Evolutionary conservation across 2,888 invertebrate genomes (phyloP), one percentile per base, ranked within the genome.

Genomic region (Drosophila sordidula): DNA sequence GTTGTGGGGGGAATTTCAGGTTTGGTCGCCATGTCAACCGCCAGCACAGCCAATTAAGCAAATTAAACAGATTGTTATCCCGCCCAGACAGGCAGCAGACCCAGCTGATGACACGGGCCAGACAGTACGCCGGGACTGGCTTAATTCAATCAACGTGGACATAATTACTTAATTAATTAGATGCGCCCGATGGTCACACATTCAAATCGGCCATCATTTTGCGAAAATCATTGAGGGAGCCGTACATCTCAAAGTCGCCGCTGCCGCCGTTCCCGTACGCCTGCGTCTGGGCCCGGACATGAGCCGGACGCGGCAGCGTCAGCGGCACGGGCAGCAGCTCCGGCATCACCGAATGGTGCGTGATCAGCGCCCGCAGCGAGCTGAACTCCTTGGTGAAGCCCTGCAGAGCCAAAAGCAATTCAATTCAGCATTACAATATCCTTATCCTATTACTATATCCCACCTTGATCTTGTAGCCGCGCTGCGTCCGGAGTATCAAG

Each of bases 341-440:
- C 46, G 97, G 97, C 98, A 99, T 98, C 80, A 99, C 98, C 79
- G 98, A 98, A 93, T 99, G 98, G 93, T 99, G 99, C 66, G 97
- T 98, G 92, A 99, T 98, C 84, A 99, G 94, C 14, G 98, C 96
- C 18, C 96, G 95, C 86, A 99, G 93, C 54, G 97, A 97, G 36
- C 96, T 94, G 94, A 99, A 99, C 94, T 98, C 98, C 93, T 99
- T 99, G 79, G 98, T 98, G 93, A 98, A 97, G 70, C 99, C 99
- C 98, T 99, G 22, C 22, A 1, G 22, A 22, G n/a, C n/a, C n/a
- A n/a, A n/a, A n/a, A 22, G 4, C 4, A 22, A n/a, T n/a, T n/a
- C n/a, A n/a, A n/a, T n/a, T n/a, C n/a, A n/a, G n/a, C n/a, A n/a
- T n/a, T n/a, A n/a, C n/a, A n/a, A n/a, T n/a, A n/a, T n/a, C n/a